Evolutionary conservation across 1,140 invertebrate genomes (phyloP).

Genomic region (Cydia fagiglandana): DNA sequence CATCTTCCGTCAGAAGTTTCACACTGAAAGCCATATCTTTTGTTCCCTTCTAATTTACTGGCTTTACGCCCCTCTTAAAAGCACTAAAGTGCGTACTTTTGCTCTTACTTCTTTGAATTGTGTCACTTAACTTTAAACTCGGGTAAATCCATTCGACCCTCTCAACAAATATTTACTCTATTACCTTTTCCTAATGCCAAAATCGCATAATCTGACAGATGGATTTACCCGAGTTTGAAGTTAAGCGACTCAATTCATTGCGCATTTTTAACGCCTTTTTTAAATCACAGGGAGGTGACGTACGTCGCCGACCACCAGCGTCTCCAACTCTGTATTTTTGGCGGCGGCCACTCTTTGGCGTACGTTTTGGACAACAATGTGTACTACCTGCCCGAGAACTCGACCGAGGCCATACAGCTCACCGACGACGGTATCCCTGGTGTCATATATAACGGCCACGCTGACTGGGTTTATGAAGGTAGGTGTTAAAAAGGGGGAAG

Average conservation of each 20-base stretch:
- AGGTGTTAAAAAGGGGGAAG: background rate
- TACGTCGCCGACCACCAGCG: slow-evolving; percentile 73
- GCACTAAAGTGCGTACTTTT: background rate
- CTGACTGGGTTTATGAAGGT: slow-evolving; percentile 90
- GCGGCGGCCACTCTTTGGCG: slow-evolving; percentile 82
- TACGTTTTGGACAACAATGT: slow-evolving; percentile 90
- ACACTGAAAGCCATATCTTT: too few species aligned
- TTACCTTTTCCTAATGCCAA: too few species aligned
- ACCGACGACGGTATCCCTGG: slow-evolving; percentile 82
- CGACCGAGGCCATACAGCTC: slow-evolving; percentile 72
- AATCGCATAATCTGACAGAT: too few species aligned
- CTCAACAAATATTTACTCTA: too few species aligned
- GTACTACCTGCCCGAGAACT: slow-evolving; percentile 83
- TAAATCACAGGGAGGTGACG: slow-evolving; percentile 59
- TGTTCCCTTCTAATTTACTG: too few species aligned
- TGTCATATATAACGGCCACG: slow-evolving; percentile 87
- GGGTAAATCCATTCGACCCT: too few species aligned
- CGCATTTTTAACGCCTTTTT: slow-evolving; percentile 18
- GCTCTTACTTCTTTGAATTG: background rate
- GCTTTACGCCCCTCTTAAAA: slow-evolving; percentile 8
- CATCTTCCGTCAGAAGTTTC: too few species aligned
- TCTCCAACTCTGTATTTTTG: slow-evolving; percentile 81
- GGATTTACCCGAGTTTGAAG: too few species aligned
- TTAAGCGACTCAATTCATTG: too few species aligned
- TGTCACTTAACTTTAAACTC: too few species aligned